Evolutionary conservation across 2,797 vertebrate genomes (phyloP), one percentile per base, ranked within the genome.

Genomic region (Nyctibius grandis): DNA sequence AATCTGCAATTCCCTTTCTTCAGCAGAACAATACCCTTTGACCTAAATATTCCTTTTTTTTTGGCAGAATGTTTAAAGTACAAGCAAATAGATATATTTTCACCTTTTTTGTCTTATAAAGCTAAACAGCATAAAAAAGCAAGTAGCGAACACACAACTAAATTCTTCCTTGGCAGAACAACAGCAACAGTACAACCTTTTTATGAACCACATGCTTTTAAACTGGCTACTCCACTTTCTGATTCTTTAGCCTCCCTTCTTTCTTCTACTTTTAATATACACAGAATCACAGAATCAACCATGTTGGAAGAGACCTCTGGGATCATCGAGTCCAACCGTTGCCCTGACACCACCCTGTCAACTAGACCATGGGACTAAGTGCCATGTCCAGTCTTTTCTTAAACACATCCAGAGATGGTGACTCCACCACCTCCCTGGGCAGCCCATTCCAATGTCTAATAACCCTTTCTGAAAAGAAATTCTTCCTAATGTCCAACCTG

Each of bases 1-100:
- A 82, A 79, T 74, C 48, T 82, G 25, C 25, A 77, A 54, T 86
- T 95, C 89, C 45, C 34, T 93, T 90, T 88, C 86, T 93, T 93
- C 65, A 57, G 51, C 61, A 75, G 73, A 95, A 83, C 26, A 88
- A 80, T 40, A 89, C 45, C 53, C 73, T 88, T 94, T 86, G 45
- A 93, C 86, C 91, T 44, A 54, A 79, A 80, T 28, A 57, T 91
- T 91, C 72, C 15, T 18, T 33, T 61, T 18, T 33, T 61, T 57
- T 47, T 74, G 31, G 25, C 48, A 94, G 85, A 64, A 42, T 26
- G 17, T 77, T 89, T 76, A 53, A 91, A 79, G 60, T 67, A 80
- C 51, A 48, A 75, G n/a, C 15, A 91, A 89, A 91, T 9, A 51
- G 42, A 88, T 59, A 48, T 33, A 85, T 89, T 76, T 92, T 89